phyloP scores from a whole-genome alignment of 2,797 vertebrate species.

The Esox lucius region DNA sequence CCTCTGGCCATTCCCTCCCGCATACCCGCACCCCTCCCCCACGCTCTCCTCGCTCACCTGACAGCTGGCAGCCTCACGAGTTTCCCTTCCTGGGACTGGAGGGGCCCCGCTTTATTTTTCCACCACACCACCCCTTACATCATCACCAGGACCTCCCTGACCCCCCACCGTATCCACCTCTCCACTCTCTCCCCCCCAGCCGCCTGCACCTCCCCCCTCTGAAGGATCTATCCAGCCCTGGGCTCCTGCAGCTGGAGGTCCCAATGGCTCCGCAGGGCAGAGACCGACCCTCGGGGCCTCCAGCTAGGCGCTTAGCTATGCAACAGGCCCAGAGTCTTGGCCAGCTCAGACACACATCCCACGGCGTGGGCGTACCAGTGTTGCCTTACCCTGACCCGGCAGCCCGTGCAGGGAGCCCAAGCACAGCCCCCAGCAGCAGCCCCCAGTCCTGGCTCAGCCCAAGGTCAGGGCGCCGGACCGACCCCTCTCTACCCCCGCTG shows the following conservation, averaged over 20 bases:
- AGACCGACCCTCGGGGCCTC: constrained; percentile 76
- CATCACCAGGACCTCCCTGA: constrained; percentile 86
- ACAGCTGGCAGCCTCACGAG: constrained; percentile 92
- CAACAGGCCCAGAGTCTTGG: constrained; percentile 96
- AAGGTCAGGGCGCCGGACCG: constrained; percentile 88
- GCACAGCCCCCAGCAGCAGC: constrained; percentile 94
- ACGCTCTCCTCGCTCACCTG: constrained; percentile 90
- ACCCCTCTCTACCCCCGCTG: constrained; percentile 96
- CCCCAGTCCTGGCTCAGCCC: constrained; percentile 96
- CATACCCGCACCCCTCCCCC: constrained; percentile 92
- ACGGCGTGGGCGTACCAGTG: constrained; percentile 99
- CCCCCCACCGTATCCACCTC: constrained; percentile 85
- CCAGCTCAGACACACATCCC: constrained; percentile 99
- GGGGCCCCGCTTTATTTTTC: constrained; percentile 88
- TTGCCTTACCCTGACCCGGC: constrained; percentile 98
- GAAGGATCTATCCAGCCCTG: constrained; percentile 89
- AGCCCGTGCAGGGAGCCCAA: constrained; percentile 89
- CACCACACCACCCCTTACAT: constrained; percentile 88
- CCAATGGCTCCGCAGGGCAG: constrained; percentile 87
- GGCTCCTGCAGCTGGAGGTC: constrained; percentile 94
- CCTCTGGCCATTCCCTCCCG: constrained; percentile 92
- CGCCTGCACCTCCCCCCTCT: constrained; percentile 79
- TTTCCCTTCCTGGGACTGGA: constrained; percentile 92
- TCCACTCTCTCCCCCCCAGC: constrained; percentile 72
- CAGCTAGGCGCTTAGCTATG: constrained; percentile 96